Conservation (phyloP, 2,888 invertebrate species). For the Chrysodeixis includens region DNA sequence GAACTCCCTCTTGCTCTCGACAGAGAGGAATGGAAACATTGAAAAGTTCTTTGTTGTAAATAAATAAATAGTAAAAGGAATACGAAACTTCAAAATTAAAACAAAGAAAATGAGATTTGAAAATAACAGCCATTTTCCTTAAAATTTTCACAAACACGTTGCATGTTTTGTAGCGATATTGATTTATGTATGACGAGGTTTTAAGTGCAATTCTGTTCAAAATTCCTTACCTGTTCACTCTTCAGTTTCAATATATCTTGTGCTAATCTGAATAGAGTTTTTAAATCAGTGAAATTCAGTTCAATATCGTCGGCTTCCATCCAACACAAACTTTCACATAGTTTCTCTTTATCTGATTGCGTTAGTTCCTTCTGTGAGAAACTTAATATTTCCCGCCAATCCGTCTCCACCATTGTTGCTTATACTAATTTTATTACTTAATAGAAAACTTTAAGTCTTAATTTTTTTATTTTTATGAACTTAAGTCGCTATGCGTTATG, state of each 20-base stretch:
- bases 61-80: no score
- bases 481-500: constrained; percentile 16
- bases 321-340: constrained; percentile 90
- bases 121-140: no score
- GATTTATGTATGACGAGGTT: no score
- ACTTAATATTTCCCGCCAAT: constrained; percentile 89
- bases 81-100: no score
- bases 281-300: constrained; percentile 87
- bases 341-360: constrained; percentile 90
- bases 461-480: constrained; percentile 15
- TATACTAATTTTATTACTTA: constrained; percentile 25
- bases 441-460: constrained; percentile 11
- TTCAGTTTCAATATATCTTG: constrained; percentile 92
- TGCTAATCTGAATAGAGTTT: constrained; percentile 89
- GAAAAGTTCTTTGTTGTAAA: no score
- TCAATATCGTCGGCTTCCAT: constrained; percentile 90
- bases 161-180: no score
- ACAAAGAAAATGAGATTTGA: no score
- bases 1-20: no score
- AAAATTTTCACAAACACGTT: no score
- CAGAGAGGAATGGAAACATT: no score
- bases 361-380: constrained; percentile 87
- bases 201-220: neutral
- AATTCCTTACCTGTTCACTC: constrained; percentile 90
- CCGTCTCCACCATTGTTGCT: constrained; percentile 82